These are phyloP conservation scores for Diabrotica virgifera DNA, from an alignment of 1,140 invertebrate genomes.

Conservation along the genomic window DNA sequence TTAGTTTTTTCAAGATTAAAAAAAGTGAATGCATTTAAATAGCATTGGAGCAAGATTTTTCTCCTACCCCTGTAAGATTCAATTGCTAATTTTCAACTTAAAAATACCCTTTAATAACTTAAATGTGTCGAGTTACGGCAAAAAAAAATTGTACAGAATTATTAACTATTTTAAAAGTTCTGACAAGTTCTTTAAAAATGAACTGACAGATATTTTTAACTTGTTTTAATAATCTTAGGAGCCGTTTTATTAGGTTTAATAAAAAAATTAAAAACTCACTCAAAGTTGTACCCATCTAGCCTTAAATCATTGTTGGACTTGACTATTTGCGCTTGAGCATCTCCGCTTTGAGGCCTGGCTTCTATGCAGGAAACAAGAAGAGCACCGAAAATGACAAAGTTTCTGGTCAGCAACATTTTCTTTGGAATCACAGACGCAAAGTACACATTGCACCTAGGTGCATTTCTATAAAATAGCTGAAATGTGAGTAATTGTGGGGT, in stretches of 20 bases:
- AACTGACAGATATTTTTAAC: too few species aligned
- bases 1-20: too few species aligned
- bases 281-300: slow-evolving; percentile 13
- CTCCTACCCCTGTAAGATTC: too few species aligned
- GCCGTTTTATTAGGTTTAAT: background rate
- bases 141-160: too few species aligned
- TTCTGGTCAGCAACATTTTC: slow-evolving; percentile 9
- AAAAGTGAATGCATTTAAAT: too few species aligned
- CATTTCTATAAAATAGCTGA: slow-evolving; percentile 16
- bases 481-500: slow-evolving; percentile 10
- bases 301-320: slow-evolving; percentile 11
- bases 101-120: too few species aligned
- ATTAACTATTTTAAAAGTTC: too few species aligned
- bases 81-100: too few species aligned
- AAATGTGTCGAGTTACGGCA: too few species aligned
- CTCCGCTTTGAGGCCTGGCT: slow-evolving; percentile 2
- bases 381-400: slow-evolving; percentile 12
- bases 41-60: too few species aligned
- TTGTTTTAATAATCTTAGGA: background rate
- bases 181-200: too few species aligned
- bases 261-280: slow-evolving; percentile 8
- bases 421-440: slow-evolving; percentile 13
- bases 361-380: background rate
- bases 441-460: slow-evolving; percentile 7
- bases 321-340: slow-evolving; percentile 11